A percentile compares a stretch with the other conserved stretches of the same genome.
phyloP scores from a whole-genome alignment of 1,140 invertebrate genomes.

The Eupristina koningsbergeri region DNA sequence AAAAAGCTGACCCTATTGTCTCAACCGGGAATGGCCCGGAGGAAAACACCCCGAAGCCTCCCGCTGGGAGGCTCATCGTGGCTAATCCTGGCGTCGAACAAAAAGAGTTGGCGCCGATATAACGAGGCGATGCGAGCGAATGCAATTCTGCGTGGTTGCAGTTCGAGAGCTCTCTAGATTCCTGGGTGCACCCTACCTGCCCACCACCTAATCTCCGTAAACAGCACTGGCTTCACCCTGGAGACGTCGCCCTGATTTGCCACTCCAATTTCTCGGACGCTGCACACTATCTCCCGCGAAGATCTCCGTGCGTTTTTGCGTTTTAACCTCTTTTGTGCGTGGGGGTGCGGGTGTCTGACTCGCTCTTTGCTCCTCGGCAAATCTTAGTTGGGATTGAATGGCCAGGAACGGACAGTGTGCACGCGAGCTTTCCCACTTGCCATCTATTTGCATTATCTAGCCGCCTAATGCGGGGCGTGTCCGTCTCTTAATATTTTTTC shows the following conservation, averaged over 20 bases:
- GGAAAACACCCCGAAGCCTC: neutral
- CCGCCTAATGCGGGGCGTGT: slow-evolving; percentile 18
- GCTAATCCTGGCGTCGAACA: slow-evolving; percentile 57
- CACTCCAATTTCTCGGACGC: slow-evolving; percentile 32
- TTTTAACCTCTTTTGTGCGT: slow-evolving; percentile 9
- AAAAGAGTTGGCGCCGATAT: slow-evolving; percentile 63
- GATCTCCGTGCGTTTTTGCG: slow-evolving; percentile 8
- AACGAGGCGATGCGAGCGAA: slow-evolving; percentile 56
- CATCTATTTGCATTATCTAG: slow-evolving; percentile 44
- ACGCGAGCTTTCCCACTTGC: neutral
- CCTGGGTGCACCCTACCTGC: neutral
- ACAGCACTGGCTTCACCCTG: slow-evolving; percentile 48
- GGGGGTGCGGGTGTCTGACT: neutral
- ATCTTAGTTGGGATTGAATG: slow-evolving; percentile 38
- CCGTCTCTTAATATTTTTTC: neutral
- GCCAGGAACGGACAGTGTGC: neutral
- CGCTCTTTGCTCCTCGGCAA: slow-evolving; percentile 36
- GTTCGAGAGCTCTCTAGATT: no score
- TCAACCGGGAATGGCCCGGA: neutral
- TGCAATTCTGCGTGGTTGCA: slow-evolving; percentile 33
- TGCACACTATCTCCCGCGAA: neutral
- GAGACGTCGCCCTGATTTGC: slow-evolving; percentile 37
- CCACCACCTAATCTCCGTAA: slow-evolving; percentile 50
- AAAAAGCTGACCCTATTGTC: neutral
- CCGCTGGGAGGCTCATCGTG: slow-evolving; percentile 51